Conservation (phyloP, 2,797 vertebrate species). For the Lycodopsis pacificus region DNA sequence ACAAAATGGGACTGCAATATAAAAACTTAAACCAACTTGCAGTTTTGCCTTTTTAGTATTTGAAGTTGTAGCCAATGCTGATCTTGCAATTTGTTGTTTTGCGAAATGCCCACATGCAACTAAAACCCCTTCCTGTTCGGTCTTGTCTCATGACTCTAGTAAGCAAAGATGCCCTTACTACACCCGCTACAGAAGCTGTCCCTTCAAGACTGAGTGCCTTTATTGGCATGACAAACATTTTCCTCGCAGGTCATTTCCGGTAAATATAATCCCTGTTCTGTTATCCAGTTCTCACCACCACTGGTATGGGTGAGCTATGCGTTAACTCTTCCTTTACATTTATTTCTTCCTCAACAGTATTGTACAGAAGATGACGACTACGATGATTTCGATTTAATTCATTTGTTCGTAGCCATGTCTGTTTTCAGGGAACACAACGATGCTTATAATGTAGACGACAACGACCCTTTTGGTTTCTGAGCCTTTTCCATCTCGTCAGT, state of each 20-base stretch:
- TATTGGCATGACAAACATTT: constrained; percentile 85
- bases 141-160: constrained; percentile 66
- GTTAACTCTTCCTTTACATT: background rate
- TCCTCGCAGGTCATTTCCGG: constrained; percentile 49
- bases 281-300: background rate
- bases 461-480: constrained; percentile 59
- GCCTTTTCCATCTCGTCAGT: constrained; percentile 23
- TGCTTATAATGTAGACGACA: background rate
- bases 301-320: background rate
- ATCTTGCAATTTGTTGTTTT: background rate
- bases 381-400: constrained; percentile 74
- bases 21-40: background rate
- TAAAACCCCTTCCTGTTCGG: background rate
- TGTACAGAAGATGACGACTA: constrained; percentile 65
- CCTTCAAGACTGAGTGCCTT: constrained; percentile 91
- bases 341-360: constrained; percentile 54
- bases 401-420: constrained; percentile 80
- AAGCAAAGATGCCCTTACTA: constrained; percentile 90
- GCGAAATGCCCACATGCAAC: background rate
- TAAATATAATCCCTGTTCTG: constrained; percentile 42
- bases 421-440: constrained; percentile 53
- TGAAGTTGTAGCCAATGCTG: background rate
- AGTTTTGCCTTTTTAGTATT: background rate
- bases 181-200: constrained; percentile 82
- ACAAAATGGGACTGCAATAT: background rate